These are phyloP conservation scores for Campylorhamphus procurvoides DNA, from an alignment of 2,113 vertebrate species.

Conservation along the genomic window DNA sequence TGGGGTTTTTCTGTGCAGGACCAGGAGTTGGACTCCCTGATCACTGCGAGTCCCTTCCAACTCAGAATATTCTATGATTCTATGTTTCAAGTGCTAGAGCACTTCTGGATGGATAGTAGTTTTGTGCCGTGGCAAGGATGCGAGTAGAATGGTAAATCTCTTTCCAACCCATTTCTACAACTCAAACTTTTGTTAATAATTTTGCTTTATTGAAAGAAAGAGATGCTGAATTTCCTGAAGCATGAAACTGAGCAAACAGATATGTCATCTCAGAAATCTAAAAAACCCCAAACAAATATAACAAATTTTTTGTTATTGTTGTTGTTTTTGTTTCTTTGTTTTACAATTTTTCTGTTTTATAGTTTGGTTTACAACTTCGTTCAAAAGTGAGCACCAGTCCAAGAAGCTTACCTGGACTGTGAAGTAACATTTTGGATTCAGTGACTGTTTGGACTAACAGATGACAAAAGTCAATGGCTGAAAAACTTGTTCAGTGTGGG, in stretches of 20 bases:
- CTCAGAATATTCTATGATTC: neutral
- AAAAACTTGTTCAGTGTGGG: neutral
- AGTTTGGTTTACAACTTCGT: neutral
- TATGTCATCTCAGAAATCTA: neutral
- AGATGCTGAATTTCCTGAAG: neutral
- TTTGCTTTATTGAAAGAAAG: neutral
- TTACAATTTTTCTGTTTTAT: neutral
- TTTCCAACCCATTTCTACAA: neutral
- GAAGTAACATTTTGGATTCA: neutral
- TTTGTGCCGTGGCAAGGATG: neutral
- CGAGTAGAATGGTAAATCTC: neutral
- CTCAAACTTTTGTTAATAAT: neutral
- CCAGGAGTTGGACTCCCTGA: neutral
- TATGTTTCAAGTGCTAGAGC: neutral
- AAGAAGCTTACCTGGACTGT: neutral
- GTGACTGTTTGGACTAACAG: neutral
- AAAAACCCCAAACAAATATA: neutral
- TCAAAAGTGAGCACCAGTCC: neutral
- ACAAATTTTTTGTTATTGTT: neutral
- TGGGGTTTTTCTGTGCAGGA: neutral
- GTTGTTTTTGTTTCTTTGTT: neutral
- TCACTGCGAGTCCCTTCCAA: neutral
- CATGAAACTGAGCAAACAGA: neutral
- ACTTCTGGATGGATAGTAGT: neutral
- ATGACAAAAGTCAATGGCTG: neutral